Percentiles rank a stretch among this genome's conserved stretches.
phyloP scores from a whole-genome alignment of 64 coral and sea anemone species.

The Dendronephthya gigantea region DNA sequence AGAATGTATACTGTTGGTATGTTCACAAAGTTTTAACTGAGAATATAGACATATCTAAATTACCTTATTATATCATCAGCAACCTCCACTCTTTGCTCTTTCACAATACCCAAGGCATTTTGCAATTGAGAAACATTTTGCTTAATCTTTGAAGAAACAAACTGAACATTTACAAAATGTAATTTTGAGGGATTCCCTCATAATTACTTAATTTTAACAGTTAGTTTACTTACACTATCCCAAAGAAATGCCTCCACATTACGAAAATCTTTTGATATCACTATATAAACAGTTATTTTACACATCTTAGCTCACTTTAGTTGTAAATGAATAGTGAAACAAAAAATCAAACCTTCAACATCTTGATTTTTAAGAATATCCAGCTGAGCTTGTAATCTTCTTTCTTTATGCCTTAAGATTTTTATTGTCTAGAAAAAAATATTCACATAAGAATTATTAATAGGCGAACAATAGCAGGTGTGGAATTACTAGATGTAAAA shows the following conservation, averaged over 20 bases:
- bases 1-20: no score
- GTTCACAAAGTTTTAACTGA: no score
- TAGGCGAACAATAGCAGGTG: no score
- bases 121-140: slow-evolving; percentile 44
- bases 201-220: no score
- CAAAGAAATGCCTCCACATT: not conserved
- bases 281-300: not conserved
- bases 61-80: slow-evolving; percentile 53
- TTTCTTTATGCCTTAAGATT: slow-evolving; percentile 45
- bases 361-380: slow-evolving; percentile 33
- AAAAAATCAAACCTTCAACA: slow-evolving; percentile 36
- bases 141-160: slow-evolving; percentile 18
- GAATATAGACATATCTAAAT: no score
- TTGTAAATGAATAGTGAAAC: not conserved
- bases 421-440: not conserved
- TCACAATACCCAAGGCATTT: slow-evolving; percentile 42
- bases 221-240: not conserved
- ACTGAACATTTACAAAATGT: not conserved
- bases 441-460: not conserved
- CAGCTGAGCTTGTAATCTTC: slow-evolving; percentile 48
- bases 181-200: no score
- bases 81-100: slow-evolving; percentile 51
- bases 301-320: no score
- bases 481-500: no score
- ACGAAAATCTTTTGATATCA: not conserved